Base-by-base conservation (phyloP, 2,797 vertebrate genomes). In the Gymnothorax reevesii region DNA sequence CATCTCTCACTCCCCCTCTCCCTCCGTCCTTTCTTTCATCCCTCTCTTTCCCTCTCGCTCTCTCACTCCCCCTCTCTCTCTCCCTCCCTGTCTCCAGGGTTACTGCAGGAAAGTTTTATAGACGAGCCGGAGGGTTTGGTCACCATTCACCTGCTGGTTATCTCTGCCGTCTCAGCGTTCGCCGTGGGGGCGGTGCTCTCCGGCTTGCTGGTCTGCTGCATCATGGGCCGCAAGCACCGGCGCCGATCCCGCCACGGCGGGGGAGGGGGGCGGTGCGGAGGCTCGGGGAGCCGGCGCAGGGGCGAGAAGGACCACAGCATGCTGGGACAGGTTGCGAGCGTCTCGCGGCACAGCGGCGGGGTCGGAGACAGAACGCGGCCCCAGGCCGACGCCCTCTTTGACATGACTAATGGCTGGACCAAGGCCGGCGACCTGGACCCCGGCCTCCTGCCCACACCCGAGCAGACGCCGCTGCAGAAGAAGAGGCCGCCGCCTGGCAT, bases 171-270 rank as follows among this genome's bases (percentile, higher is more conserved):
- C 5, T 98, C 98, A 0, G 98, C 98, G 0, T 99, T 99, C 87
- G 97, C 97, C 93, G 98, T 98, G n/a, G 98, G 98, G 57, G 98
- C 98, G 1, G 97, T 97, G 77, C 97, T 99, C 88, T 99, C 98
- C 0, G 98, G 98, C 77, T 97, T 99, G 57, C 97, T 97, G 2
- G 98, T 99, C 82, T 99, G 98, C 93, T 99, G 98, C 97, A 97
- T 98, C 91, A 97, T 99, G 94, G 97, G 97, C 49, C 97, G 97
- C 92, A 98, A 97, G 75, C 97, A 96, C 93, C 91, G 94, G 83
- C 95, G 97, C 89, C 93, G 95, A 90, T 57, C 95, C 88, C 94
- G 92, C 79, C 91, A 87, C 86, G 85, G 77, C 62, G 33, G 92
- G 22, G 86, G 92, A 0, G 9, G 71, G 2, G 25, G 33, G 8